Base-by-base conservation (phyloP, 2,797 vertebrate genomes). In the Rhabdomys pumilio region DNA sequence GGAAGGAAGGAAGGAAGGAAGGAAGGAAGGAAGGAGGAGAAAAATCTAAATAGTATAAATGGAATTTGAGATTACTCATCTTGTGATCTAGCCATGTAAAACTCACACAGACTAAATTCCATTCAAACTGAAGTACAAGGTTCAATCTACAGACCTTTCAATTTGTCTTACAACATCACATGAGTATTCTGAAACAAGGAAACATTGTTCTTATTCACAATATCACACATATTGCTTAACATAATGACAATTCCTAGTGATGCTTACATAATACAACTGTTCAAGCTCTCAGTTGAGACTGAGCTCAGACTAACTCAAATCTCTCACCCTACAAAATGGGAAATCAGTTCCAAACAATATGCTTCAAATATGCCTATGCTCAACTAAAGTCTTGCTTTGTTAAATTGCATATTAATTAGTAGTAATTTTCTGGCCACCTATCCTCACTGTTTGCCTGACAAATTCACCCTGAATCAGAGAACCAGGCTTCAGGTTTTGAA, bases 401-500 rank as follows among this genome's bases (percentile, higher is more conserved):
- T 96, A 90, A 77, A 67, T 10, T 55, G 9, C 61, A 44, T 44
- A 3, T 57, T 83, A 93, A 75, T 81, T 90, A 92, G 55, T 72
- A 91, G 50, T 73, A n/a, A 15, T 75, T 92, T 67, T 1, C 53
- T 31, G 20, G 29, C 24, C 41, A 44, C 17, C 22, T 41, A 34
- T 47, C 79, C 10, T 88, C 94, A 94, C n/a, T 59, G 34, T 7
- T 76, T 96, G 85, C 44, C 55, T 87, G 41, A 63, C 22, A 77
- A 38, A 31, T 17, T 9, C 6, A 88, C 61, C 47, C 11, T 10
- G 61, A 19, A 12, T 57, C 12, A 67, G 76, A 17, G 0, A 55
- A 24, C 31, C 67, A 57, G 8, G 14, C 34, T 91, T 91, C 53
- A 77, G 41, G 20, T 83, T 87, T 94, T 93, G 73, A 94, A 95